These are phyloP conservation scores for Brachypterus glaber DNA, from an alignment of 2,888 invertebrate species.

Conservation along the genomic window DNA sequence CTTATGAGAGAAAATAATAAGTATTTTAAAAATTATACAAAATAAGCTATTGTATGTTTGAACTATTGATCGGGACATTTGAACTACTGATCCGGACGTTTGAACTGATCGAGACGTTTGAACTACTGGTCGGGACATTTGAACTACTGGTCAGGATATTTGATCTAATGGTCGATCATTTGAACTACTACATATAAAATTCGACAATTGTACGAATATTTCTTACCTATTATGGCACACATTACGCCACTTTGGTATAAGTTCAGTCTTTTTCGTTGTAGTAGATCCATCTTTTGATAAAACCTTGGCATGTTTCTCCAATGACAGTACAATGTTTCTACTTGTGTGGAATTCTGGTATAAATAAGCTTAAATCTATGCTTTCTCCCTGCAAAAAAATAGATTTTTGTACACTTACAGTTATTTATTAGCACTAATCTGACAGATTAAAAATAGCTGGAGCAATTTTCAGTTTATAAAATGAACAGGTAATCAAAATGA, in stretches of 20 bases:
- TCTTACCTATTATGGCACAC: constrained; percentile 56
- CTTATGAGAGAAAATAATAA: too few species aligned
- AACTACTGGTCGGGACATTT: neutral
- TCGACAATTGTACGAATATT: too few species aligned
- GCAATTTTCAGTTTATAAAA: too few species aligned
- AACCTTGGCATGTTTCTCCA: constrained; percentile 82
- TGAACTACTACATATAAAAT: too few species aligned
- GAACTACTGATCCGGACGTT: too few species aligned
- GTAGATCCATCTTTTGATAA: constrained; percentile 61
- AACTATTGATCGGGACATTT: neutral
- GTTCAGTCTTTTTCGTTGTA: constrained; percentile 47
- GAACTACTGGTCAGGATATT: constrained; percentile 3
- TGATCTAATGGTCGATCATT: neutral
- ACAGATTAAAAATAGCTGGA: too few species aligned
- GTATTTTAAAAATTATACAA: too few species aligned
- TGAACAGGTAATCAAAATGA: too few species aligned
- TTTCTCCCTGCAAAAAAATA: constrained; percentile 59
- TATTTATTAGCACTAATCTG: too few species aligned
- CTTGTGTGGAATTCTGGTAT: constrained; percentile 89
- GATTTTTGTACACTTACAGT: too few species aligned
- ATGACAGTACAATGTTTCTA: constrained; percentile 67
- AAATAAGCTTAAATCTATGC: constrained; percentile 80
- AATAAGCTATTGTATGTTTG: too few species aligned
- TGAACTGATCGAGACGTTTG: too few species aligned
- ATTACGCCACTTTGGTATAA: constrained; percentile 67